Conservation (phyloP, 1,140 invertebrate species). For the Phocides pigmalion region DNA sequence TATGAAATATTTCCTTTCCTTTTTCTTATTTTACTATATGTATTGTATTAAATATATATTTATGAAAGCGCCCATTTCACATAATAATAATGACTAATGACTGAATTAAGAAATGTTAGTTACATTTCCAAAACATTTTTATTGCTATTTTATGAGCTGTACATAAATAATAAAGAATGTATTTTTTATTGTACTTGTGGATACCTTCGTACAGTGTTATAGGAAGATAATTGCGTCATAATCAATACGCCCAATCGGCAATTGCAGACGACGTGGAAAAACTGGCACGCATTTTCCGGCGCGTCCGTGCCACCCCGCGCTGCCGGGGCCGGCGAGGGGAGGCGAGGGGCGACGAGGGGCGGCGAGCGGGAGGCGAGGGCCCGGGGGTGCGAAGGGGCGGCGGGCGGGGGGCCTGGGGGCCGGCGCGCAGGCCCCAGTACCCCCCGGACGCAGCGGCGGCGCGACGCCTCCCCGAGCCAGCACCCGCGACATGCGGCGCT, state of each 20-base stretch:
- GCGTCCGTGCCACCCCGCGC: slow-evolving; percentile 57
- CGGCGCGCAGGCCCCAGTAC: slow-evolving; percentile 56
- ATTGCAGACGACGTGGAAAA: slow-evolving; percentile 65
- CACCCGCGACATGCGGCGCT: slow-evolving; percentile 69
- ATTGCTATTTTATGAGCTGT: background rate
- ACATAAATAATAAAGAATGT: background rate
- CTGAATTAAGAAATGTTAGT: no score
- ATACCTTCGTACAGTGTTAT: background rate
- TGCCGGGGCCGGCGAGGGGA: slow-evolving; percentile 36
- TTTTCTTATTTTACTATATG: no score
- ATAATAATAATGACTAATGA: no score
- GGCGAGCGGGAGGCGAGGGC: slow-evolving; percentile 35
- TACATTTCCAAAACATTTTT: no score
- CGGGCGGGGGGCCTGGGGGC: slow-evolving; percentile 41
- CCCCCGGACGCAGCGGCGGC: slow-evolving; percentile 68
- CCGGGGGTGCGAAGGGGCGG: slow-evolving; percentile 14
- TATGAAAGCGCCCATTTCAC: no score
- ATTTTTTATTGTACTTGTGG: no score
- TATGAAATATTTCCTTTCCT: no score
- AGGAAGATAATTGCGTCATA: slow-evolving; percentile 43
- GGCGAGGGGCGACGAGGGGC: slow-evolving; percentile 43
- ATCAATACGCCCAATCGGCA: slow-evolving; percentile 63
- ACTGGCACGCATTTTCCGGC: slow-evolving; percentile 73
- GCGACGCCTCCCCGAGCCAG: slow-evolving; percentile 60
- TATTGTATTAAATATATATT: no score